These are phyloP conservation scores for Chrysochloris asiatica DNA, from an alignment of 2,113 vertebrate genomes.

Conservation along the genomic window DNA sequence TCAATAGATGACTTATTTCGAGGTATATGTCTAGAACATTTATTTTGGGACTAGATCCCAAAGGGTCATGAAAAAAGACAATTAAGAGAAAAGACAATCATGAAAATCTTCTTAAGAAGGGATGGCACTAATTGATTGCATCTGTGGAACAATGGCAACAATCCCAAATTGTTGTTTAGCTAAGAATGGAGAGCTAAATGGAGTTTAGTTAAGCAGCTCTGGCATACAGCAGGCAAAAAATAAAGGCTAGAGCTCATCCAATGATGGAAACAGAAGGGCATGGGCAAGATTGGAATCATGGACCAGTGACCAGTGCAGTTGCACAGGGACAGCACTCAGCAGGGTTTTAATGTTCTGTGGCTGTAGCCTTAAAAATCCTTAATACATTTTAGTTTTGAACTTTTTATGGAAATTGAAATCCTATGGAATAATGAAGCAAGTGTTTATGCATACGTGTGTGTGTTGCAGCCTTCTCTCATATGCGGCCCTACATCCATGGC, in stretches of 20 bases:
- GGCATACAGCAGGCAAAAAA: neutral
- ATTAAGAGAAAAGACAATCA: neutral
- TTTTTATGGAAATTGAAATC: neutral
- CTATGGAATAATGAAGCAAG: neutral
- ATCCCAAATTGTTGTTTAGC: too few species aligned
- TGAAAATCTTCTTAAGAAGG: neutral
- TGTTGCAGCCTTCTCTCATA: neutral
- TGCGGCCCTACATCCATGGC: too few species aligned
- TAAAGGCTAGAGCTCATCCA: neutral
- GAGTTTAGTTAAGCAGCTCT: neutral
- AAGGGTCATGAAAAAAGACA: neutral
- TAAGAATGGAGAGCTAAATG: neutral
- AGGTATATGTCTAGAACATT: neutral
- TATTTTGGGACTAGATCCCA: neutral
- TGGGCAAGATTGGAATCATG: neutral
- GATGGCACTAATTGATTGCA: neutral
- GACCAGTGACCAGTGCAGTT: too few species aligned
- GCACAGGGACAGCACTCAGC: neutral
- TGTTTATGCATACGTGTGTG: neutral
- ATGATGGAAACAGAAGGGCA: neutral
- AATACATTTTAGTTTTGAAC: neutral
- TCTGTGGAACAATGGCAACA: neutral
- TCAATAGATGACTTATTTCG: neutral
- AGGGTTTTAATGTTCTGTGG: neutral
- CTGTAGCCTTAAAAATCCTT: neutral